Evolutionary conservation across 2,797 vertebrate species (phyloP).

Genomic region (Nannoperca obscura): DNA sequence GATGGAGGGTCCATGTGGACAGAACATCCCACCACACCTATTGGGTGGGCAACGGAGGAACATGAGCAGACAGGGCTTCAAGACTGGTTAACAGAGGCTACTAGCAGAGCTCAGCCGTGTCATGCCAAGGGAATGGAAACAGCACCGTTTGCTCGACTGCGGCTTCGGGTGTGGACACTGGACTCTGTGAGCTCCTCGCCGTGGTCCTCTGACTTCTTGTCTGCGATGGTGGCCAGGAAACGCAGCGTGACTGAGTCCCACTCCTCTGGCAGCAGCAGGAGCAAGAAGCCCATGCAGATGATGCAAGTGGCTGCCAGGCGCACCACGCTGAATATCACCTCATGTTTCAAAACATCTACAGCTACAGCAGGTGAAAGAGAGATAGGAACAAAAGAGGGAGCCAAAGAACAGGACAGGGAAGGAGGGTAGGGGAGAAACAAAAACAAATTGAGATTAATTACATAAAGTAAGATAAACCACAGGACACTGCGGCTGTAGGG

Average conservation of each 20-base stretch:
- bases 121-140: constrained; percentile 95
- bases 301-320: constrained; percentile 96
- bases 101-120: constrained; percentile 50
- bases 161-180: constrained; percentile 90
- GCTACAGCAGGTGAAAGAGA: constrained; percentile 78
- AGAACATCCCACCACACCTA: constrained; percentile 40
- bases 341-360: constrained; percentile 96
- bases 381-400: constrained; percentile 44
- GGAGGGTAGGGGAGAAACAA: constrained; percentile 33
- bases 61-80: constrained; percentile 35
- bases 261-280: constrained; percentile 96
- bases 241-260: constrained; percentile 97
- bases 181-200: constrained; percentile 92
- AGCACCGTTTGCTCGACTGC: constrained; percentile 93
- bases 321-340: constrained; percentile 97
- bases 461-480: constrained; percentile 76
- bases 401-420: constrained; percentile 21
- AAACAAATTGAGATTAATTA: constrained; percentile 79
- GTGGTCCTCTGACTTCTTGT: constrained; percentile 95
- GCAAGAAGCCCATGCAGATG: constrained; percentile 96
- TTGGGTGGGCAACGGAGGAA: constrained; percentile 45
- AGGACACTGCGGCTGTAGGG: constrained; percentile 61
- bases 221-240: constrained; percentile 94
- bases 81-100: constrained; percentile 6
- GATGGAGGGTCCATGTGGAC: constrained; percentile 38